Percentiles rank a stretch among this genome's conserved stretches.
Evolutionary conservation across 2,888 invertebrate species (phyloP).

Genomic region (Ethmia dodecea): DNA sequence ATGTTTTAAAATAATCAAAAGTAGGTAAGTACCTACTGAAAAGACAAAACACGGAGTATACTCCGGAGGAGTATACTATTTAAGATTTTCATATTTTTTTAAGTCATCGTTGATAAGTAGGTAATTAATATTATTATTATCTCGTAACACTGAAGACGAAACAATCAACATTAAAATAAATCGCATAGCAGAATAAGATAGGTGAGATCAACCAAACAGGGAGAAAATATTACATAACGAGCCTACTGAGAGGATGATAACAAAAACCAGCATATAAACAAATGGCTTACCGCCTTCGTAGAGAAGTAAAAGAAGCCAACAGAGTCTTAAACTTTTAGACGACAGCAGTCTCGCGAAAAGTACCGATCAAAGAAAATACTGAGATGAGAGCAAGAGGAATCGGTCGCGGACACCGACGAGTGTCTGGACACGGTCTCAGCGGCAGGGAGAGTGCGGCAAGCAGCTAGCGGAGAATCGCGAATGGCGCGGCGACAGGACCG

Average conservation of each 20-base stretch:
- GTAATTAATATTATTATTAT: too few relatives aligned
- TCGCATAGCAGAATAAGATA: constrained; percentile 24
- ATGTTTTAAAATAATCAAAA: too few relatives aligned
- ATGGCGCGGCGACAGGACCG: constrained; percentile 33
- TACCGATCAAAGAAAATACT: constrained; percentile 22
- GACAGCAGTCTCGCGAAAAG: constrained; percentile 21
- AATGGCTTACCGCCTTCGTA: constrained; percentile 51
- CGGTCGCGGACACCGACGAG: constrained; percentile 7
- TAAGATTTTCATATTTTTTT: constrained; percentile 21
- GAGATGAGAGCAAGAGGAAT: background rate
- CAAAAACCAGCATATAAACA: constrained; percentile 38
- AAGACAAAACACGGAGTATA: too few relatives aligned
- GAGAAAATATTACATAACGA: constrained; percentile 46
- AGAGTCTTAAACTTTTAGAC: constrained; percentile 35
- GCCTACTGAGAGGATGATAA: constrained; percentile 30
- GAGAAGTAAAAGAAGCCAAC: constrained; percentile 32
- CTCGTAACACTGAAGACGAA: too few relatives aligned
- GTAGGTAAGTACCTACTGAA: too few relatives aligned
- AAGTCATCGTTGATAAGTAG: too few relatives aligned
- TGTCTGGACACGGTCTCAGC: background rate
- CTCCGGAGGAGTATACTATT: background rate
- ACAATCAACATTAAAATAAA: too few relatives aligned
- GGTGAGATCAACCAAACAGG: constrained; percentile 24
- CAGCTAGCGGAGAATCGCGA: constrained; percentile 13
- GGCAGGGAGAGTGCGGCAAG: constrained; percentile 7